Evolutionary conservation across 2,113 vertebrate genomes (phyloP), one percentile per base, ranked within the genome.

Genomic region (Micronycteris hirsuta): DNA sequence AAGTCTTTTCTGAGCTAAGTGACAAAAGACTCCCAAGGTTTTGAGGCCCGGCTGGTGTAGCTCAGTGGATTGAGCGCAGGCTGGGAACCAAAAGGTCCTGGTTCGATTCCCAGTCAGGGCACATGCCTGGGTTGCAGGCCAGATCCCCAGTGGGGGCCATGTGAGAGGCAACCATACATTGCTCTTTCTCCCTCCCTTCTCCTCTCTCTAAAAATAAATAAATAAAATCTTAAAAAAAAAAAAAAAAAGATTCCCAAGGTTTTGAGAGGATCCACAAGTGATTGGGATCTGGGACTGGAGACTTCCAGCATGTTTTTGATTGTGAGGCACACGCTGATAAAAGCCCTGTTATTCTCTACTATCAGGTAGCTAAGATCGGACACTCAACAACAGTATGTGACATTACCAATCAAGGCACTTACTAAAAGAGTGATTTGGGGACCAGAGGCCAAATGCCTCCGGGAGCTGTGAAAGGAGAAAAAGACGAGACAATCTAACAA

Each of bases 391-490:
- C 54, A 74, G 45, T 56, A 88, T 45, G 91, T 88, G 5, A 33
- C 22, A 86, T 89, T 88, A 96, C 78, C 84, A 97, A 93, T 24
- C 96, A 89, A 97, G 89, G 8, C 31, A 76, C 93, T 92, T 96
- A 93, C 93, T 95, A 92, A 95, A 97, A 93, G 52, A 97, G 94
- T 84, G 70, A 86, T 88, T 94, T 54, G 95, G 91, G 86, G 91
- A 95, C 74, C 93, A 84, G 93, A 95, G 92, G 6, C 86, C 93
- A 96, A 97, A 97, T 83, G 73, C 83, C 88, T 93, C 86, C 94
- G 86, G 82, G 95, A 93, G 95, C 91, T 97, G 33, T 76, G 86
- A 97, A 92, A 97, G 94, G 84, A 97, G 96, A 89, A 94, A 86
- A 97, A 67, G 88, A 86, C 6, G 71, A 96, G 78, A 94, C 86